phyloP scores from a whole-genome alignment of 2,113 vertebrate species.

The Mionectes macconnelli region DNA sequence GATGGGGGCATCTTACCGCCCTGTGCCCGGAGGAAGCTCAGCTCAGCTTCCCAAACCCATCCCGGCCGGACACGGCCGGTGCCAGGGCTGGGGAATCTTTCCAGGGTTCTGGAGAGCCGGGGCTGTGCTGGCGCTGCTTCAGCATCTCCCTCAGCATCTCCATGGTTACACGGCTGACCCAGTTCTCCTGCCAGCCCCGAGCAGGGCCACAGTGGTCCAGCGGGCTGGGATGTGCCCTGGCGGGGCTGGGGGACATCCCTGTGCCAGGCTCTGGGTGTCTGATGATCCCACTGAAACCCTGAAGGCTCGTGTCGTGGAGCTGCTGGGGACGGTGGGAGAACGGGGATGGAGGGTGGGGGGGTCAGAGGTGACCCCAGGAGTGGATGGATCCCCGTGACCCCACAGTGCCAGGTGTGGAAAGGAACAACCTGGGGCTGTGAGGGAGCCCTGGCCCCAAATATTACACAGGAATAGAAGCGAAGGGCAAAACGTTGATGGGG shows the following conservation, averaged over 20 bases:
- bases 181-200: conserved; percentile 75
- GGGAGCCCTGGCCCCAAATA: not conserved
- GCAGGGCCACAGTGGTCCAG: conserved; percentile 5
- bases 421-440: rapidly evolving
- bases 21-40: not conserved
- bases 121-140: conserved; percentile 63
- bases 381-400: rapidly evolving
- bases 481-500: rapidly evolving
- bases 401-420: rapidly evolving
- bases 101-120: conserved; percentile 64
- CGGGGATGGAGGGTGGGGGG: not conserved
- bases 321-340: not conserved
- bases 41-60: conserved; percentile 14
- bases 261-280: not conserved
- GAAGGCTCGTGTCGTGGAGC: rapidly evolving
- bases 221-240: not conserved
- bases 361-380: not conserved
- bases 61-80: not conserved
- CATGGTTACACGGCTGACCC: conserved; percentile 83
- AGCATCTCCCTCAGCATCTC: conserved; percentile 77
- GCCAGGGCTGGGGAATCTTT: conserved; percentile 27
- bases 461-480: rapidly evolving
- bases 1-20: conserved; percentile 25
- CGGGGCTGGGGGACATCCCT: not conserved
- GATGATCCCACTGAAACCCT: not conserved